These are phyloP conservation scores for Acanthopleura granulata DNA, from an alignment of 2,888 invertebrate genomes.

Conservation along the genomic window DNA sequence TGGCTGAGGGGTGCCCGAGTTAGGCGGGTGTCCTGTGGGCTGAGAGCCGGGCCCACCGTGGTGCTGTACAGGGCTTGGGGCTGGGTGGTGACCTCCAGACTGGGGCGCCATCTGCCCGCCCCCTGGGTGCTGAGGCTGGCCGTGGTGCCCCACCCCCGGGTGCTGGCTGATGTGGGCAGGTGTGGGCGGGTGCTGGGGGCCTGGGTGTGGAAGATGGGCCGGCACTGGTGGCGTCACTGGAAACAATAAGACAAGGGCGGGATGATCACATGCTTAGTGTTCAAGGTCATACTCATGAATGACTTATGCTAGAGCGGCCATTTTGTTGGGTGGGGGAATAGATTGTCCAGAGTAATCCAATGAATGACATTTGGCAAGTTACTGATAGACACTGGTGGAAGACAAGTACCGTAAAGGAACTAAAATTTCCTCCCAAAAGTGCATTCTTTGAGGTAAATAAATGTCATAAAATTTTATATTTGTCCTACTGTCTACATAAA, in stretches of 20 bases:
- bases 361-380: too few relatives aligned
- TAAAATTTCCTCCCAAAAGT: too few relatives aligned
- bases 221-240: constrained; percentile 22
- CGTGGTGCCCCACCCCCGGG: constrained; percentile 21
- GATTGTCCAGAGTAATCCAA: too few relatives aligned
- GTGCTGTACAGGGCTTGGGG: constrained; percentile 50
- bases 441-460: too few relatives aligned
- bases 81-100: constrained; percentile 38
- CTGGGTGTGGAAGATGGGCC: constrained; percentile 19
- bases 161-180: constrained; percentile 23
- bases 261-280: too few relatives aligned
- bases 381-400: too few relatives aligned
- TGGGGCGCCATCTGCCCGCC: constrained; percentile 40
- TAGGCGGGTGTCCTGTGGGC: constrained; percentile 44
- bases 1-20: constrained; percentile 50
- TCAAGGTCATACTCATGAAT: too few relatives aligned
- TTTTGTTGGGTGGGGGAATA: too few relatives aligned
- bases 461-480: too few relatives aligned
- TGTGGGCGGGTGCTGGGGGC: constrained; percentile 20
- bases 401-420: too few relatives aligned
- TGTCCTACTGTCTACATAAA: too few relatives aligned
- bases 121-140: constrained; percentile 31
- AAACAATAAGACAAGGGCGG: not conserved
- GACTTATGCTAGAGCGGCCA: too few relatives aligned
- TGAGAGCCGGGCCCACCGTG: constrained; percentile 36